Evolutionary conservation across 1,140 invertebrate genomes (phyloP), one percentile per base, ranked within the genome.

Genomic region (Hylyphantes graminicola): DNA sequence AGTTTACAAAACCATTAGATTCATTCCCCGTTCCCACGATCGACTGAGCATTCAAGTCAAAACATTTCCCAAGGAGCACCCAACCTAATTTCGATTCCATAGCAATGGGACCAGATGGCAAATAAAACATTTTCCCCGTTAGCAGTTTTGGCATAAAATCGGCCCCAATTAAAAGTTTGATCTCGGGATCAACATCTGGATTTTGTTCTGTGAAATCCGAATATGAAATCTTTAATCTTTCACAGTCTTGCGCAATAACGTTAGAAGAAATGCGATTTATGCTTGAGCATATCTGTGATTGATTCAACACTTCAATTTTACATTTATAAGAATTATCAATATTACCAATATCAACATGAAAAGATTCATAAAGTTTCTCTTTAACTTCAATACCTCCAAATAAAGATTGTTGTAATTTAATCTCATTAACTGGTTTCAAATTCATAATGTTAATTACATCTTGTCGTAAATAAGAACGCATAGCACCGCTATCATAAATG

Each of bases 81-180:
- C 79, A 82, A 5, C 50, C 68, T 10, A 82, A 53, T 4, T 13
- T 0, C 5, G 79, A 73, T 12, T 63, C 0, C 2, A 82, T 13
- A 15, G 79, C 55, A 3, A 17, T 65, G 0, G 65, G 4, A 9
- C 21, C 21, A 55, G 15, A 82, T 53, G 55, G 68, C 57, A 68
- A 54, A 48, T 54, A 8, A 19, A 82, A n/a, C 17, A 64, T 73
- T 82, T 64, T 35, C 13, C 59, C 70, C 13, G 55, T 82, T 21
- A 73, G 64, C n/a, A 74, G n/a, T 64, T 73, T 82, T 63, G 55
- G n/a, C n/a, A 59, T 59, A 17, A 73, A 17, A 82, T 73, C 79
- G 8, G 55, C 79, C 10, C 57, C 68, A 64, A 51, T 82, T 73
- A 73, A n/a, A 12, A 73, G 73, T 54, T 73, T 73, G n/a, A 77